Conservation (phyloP, 2,888 invertebrate species). For the Cheilosia impressa region DNA sequence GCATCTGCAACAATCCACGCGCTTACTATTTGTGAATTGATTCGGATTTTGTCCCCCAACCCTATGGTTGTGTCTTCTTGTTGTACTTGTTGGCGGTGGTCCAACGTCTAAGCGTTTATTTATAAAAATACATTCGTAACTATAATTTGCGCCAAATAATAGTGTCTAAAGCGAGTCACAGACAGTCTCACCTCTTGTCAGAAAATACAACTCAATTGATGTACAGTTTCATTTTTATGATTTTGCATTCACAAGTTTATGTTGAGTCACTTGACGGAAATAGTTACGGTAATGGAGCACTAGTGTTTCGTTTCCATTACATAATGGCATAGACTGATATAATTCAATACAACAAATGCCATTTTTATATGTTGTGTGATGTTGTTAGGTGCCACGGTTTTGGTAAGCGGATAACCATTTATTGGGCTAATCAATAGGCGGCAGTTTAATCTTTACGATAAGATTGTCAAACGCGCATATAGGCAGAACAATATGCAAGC, state of each 20-base stretch:
- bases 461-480: neutral
- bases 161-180: slow-evolving; percentile 8
- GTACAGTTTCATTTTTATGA: slow-evolving; percentile 38
- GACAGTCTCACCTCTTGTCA: neutral
- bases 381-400: slow-evolving; percentile 24
- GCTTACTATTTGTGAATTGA: slow-evolving; percentile 3
- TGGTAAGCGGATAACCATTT: slow-evolving; percentile 6
- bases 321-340: slow-evolving; percentile 4
- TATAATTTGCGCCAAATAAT: neutral
- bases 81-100: slow-evolving; percentile 7
- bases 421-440: slow-evolving; percentile 2
- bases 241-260: slow-evolving; percentile 16
- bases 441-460: slow-evolving; percentile 1
- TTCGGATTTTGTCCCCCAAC: neutral
- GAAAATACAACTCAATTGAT: slow-evolving; percentile 5
- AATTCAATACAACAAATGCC: neutral
- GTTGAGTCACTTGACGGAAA: slow-evolving; percentile 32
- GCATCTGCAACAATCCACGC: neutral
- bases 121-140: slow-evolving; percentile 12
- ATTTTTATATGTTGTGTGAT: neutral
- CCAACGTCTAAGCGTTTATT: slow-evolving; percentile 18
- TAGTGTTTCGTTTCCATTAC: slow-evolving; percentile 15
- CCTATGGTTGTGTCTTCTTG: neutral
- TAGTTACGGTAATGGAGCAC: neutral
- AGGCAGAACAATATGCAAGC: neutral